Percentiles rank a stretch among this genome's conserved stretches.
Conservation (phyloP, 2,797 vertebrate genomes). For the Taenioides sp. region DNA sequence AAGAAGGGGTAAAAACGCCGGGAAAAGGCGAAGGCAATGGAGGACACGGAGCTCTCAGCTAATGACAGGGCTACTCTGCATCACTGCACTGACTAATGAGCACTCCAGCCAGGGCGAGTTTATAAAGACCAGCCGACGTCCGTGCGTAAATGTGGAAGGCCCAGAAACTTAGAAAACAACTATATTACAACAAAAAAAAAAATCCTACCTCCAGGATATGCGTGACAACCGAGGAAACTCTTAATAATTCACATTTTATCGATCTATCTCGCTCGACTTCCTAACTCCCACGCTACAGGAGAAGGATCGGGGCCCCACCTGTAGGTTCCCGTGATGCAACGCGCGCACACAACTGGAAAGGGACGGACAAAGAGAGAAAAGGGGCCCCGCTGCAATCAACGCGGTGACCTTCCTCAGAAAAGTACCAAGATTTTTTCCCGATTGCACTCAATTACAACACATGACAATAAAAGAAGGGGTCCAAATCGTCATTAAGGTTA, state of each 20-base stretch:
- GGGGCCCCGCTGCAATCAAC: conserved; percentile 38
- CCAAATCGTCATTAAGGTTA: conserved; percentile 36
- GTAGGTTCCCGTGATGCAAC: conserved; percentile 35
- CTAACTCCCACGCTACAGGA: conserved; percentile 53
- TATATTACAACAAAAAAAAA: too few relatives aligned
- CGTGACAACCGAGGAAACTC: conserved; percentile 81
- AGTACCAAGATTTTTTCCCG: conserved; percentile 10
- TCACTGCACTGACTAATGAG: conserved; percentile 98
- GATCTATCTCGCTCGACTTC: conserved; percentile 74
- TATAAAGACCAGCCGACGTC: conserved; percentile 74
- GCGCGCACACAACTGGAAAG: background rate
- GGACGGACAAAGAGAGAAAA: conserved; percentile 16
- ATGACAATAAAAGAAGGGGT: conserved; percentile 15
- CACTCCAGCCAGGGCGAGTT: conserved; percentile 89
- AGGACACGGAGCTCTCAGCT: conserved; percentile 83
- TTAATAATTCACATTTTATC: conserved; percentile 91
- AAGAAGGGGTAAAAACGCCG: conserved; percentile 53
- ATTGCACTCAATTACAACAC: conserved; percentile 11
- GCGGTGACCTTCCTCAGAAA: conserved; percentile 35
- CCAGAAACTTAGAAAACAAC: conserved; percentile 75
- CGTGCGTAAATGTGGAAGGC: conserved; percentile 10
- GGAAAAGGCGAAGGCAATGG: conserved; percentile 62
- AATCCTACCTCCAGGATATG: conserved; percentile 46
- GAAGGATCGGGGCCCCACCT: conserved; percentile 56
- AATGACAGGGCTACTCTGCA: conserved; percentile 98